A percentile compares a stretch with the other conserved stretches of the same genome.
Conservation (phyloP, 1,140 invertebrate species). For the Brachionus calyciflorus region DNA sequence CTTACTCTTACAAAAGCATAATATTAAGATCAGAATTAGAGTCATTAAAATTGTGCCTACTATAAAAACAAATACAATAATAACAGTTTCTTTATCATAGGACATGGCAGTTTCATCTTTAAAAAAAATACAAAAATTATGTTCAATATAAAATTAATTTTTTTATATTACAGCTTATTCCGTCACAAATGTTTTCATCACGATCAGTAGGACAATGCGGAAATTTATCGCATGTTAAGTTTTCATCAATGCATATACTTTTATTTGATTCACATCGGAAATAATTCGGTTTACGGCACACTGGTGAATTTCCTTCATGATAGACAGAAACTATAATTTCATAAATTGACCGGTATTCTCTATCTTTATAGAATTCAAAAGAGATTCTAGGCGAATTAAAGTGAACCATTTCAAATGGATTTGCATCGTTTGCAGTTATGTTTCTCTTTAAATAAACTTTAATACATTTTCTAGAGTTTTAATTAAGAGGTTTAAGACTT, state of each 20-base stretch:
- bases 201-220: conserved; percentile 9
- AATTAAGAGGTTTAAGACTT: background rate
- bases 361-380: conserved; percentile 30
- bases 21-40: background rate
- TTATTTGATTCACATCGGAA: background rate
- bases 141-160: background rate
- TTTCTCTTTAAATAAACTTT: background rate
- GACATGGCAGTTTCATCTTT: background rate
- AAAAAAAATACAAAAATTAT: background rate
- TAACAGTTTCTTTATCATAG: conserved; percentile 13
- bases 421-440: background rate
- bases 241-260: conserved; percentile 18
- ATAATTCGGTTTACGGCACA: background rate
- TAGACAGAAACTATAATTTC: conserved; percentile 9
- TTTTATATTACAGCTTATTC: background rate
- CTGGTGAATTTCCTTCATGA: background rate
- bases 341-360: background rate
- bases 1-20: conserved; percentile 19
- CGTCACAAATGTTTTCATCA: background rate
- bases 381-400: conserved; percentile 27
- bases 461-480: background rate
- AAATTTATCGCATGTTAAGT: conserved; percentile 18
- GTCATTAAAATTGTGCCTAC: background rate
- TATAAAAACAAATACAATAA: background rate
- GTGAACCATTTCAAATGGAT: background rate